A percentile compares a stretch with the other conserved stretches of the same genome.
Evolutionary conservation across 2,888 invertebrate genomes (phyloP).

Genomic region (Chloroclystis v-ata): DNA sequence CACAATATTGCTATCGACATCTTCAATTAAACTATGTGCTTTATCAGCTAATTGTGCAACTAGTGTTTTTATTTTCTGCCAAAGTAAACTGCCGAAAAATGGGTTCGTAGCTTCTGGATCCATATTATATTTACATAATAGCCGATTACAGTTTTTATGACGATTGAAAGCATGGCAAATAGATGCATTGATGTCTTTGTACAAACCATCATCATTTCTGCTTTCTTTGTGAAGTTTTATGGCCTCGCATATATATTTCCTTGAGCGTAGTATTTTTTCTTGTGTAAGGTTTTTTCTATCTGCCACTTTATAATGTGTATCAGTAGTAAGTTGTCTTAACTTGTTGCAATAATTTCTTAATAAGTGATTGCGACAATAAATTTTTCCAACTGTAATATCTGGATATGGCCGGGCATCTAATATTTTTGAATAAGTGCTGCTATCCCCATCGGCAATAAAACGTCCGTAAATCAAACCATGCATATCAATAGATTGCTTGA

Average conservation of each 20-base stretch:
- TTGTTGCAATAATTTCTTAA: conserved; percentile 22
- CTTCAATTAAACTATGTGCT: conserved; percentile 4
- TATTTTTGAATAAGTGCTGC: conserved; percentile 25
- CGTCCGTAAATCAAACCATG: conserved; percentile 25
- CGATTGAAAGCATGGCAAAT: conserved; percentile 7
- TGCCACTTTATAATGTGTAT: conserved; percentile 1
- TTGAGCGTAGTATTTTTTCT: conserved; percentile 3
- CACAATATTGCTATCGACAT: conserved; percentile 11
- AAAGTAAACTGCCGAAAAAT: neutral
- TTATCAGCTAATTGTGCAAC: neutral
- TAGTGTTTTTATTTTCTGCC: conserved; percentile 1
- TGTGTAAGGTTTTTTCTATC: conserved; percentile 4
- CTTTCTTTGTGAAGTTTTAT: conserved; percentile 4
- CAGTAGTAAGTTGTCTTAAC: conserved; percentile 3
- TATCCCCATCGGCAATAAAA: conserved; percentile 27
- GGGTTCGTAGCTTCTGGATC: neutral
- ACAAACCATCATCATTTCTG: conserved; percentile 7
- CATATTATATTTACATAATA: conserved; percentile 2
- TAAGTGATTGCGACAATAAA: conserved; percentile 19
- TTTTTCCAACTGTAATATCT: conserved; percentile 25
- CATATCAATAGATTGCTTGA: conserved; percentile 25
- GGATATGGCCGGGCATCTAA: conserved; percentile 23
- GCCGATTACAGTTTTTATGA: conserved; percentile 6
- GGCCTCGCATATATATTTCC: conserved; percentile 2
- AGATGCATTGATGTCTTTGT: conserved; percentile 8